A percentile compares a stretch with the other conserved stretches of the same genome.
phyloP scores from a whole-genome alignment of 2,113 vertebrate species.

The Ailuropoda melanoleuca region DNA sequence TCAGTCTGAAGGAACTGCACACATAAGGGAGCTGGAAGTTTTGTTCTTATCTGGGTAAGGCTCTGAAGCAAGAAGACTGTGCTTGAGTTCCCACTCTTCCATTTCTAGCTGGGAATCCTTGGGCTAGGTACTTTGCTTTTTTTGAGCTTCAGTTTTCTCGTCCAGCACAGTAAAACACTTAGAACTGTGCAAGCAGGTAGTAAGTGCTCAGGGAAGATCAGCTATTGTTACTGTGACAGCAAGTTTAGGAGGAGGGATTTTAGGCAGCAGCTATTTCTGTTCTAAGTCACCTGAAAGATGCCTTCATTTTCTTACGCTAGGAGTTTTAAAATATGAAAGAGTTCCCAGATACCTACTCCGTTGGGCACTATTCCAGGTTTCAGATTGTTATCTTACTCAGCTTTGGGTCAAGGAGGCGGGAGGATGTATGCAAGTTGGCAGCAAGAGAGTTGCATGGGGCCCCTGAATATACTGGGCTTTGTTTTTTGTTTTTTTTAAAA shows the following conservation, averaged over 20 bases:
- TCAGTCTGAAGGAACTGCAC: not conserved
- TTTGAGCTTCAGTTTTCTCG: not conserved
- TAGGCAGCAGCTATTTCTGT: not conserved
- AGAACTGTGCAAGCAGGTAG: not conserved
- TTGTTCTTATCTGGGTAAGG: not conserved
- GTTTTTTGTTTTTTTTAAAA: not conserved
- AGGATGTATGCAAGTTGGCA: not conserved
- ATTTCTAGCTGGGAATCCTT: not conserved
- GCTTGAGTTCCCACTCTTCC: not conserved
- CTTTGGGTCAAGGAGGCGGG: not conserved
- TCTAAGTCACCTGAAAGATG: not conserved
- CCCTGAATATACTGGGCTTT: not conserved
- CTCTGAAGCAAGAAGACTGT: not conserved
- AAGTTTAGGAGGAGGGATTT: not conserved
- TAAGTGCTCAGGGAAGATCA: not conserved
- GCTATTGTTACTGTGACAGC: not conserved
- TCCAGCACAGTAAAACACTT: not conserved
- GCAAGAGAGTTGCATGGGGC: too few relatives aligned
- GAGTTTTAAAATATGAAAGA: constrained; percentile 28
- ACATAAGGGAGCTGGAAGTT: not conserved
- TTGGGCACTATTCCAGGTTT: not conserved
- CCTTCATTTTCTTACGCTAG: constrained; percentile 4
- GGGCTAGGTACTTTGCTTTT: not conserved
- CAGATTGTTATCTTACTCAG: not conserved
- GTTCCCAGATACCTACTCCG: not conserved